A percentile compares a stretch with the other conserved stretches of the same genome.
Conservation (phyloP, 2,113 vertebrate genomes). For the Myodes glareolus region DNA sequence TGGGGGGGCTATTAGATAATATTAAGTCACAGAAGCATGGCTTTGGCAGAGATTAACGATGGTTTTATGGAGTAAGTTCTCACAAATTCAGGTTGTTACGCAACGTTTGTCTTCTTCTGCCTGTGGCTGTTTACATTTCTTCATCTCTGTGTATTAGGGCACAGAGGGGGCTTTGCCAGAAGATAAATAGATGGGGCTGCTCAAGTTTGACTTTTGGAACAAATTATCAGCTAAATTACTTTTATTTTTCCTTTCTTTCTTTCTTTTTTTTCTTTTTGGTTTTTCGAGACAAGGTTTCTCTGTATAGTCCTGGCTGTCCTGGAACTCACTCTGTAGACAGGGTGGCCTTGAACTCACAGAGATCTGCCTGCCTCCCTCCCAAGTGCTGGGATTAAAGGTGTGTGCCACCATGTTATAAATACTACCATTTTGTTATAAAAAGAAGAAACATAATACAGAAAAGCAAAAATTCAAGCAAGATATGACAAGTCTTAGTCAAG, state of each 20-base stretch:
- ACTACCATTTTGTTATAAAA: background rate
- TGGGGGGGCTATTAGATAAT: background rate
- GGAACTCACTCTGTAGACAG: background rate
- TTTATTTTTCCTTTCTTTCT: background rate
- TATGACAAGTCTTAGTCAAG: background rate
- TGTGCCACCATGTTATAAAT: background rate
- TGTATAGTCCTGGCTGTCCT: background rate
- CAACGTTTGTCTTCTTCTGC: background rate
- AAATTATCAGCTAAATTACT: background rate
- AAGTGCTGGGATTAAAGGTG: background rate
- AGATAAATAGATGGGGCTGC: no score
- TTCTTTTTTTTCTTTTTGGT: background rate
- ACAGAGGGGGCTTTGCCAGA: background rate
- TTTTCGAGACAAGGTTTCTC: background rate
- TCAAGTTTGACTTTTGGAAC: background rate
- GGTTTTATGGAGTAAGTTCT: background rate
- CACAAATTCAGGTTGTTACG: background rate
- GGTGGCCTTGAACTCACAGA: background rate
- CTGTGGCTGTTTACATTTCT: background rate
- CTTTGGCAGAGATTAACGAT: background rate
- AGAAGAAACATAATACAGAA: background rate
- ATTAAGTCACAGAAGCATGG: background rate
- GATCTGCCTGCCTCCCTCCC: background rate
- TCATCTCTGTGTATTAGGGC: background rate
- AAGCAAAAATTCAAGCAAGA: slow-evolving; percentile 32